A percentile compares a stretch with the other conserved stretches of the same genome.
Evolutionary conservation across 2,797 vertebrate genomes (phyloP).

Genomic region (Sebastolobus altivelis): DNA sequence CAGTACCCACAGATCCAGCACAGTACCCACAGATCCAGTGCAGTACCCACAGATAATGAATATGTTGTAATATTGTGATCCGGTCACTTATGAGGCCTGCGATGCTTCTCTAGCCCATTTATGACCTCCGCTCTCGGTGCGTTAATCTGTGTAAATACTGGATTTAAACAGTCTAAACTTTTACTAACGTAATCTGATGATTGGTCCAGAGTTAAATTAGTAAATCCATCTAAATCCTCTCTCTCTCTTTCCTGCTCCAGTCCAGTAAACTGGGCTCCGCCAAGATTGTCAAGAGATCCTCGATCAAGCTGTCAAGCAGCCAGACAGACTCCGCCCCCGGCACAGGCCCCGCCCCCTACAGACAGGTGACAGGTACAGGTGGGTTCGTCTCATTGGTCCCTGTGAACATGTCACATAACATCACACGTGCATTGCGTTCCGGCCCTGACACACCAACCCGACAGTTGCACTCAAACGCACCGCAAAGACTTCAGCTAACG

Average conservation of each 20-base stretch:
- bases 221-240: not conserved
- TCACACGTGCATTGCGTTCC: not conserved
- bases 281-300: constrained; percentile 78
- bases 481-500: too few relatives aligned
- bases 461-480: too few relatives aligned
- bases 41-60: too few relatives aligned
- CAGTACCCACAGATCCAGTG: too few relatives aligned
- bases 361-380: constrained; percentile 65
- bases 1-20: too few relatives aligned
- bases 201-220: not conserved
- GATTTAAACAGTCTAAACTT: not conserved
- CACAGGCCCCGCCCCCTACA: constrained; percentile 44
- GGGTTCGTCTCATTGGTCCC: not conserved
- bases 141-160: not conserved
- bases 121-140: not conserved
- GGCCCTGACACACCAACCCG: too few relatives aligned
- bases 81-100: too few relatives aligned
- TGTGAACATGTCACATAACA: not conserved
- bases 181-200: not conserved
- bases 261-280: constrained; percentile 76
- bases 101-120: not conserved
- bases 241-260: constrained; percentile 49
- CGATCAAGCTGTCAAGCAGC: constrained; percentile 68
- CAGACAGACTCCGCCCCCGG: constrained; percentile 53
- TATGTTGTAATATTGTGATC: too few relatives aligned